Evolutionary conservation across 2,888 invertebrate genomes (phyloP).

Genomic region (Patella ulyssiponensis): DNA sequence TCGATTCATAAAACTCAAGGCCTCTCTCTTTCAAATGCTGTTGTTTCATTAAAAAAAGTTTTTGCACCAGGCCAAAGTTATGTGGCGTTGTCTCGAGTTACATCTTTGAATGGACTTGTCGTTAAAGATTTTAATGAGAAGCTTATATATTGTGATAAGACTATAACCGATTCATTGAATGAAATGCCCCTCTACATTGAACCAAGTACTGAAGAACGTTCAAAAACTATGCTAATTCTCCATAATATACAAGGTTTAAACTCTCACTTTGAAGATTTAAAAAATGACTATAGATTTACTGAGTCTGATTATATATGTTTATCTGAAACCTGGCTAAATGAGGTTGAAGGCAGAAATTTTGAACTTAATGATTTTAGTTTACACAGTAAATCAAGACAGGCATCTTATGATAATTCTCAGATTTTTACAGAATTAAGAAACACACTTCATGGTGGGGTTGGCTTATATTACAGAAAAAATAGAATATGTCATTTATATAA

Average conservation of each 20-base stretch:
- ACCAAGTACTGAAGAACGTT: neutral
- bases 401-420: conserved; percentile 10
- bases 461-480: neutral
- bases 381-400: conserved; percentile 17
- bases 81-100: conserved; percentile 34
- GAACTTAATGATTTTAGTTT: conserved; percentile 21
- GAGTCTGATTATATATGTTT: conserved; percentile 25
- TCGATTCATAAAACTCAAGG: conserved; percentile 35
- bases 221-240: conserved; percentile 13
- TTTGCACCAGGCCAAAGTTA: conserved; percentile 33
- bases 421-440: neutral
- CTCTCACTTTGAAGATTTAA: conserved; percentile 22
- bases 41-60: conserved; percentile 25
- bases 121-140: conserved; percentile 24
- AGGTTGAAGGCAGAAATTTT: neutral
- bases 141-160: conserved; percentile 24
- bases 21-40: conserved; percentile 19
- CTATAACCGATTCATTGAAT: conserved; percentile 10
- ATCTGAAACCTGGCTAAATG: conserved; percentile 30
- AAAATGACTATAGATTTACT: conserved; percentile 1
- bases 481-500: no score
- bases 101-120: conserved; percentile 25
- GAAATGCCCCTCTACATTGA: conserved; percentile 16
- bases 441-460: conserved; percentile 27
- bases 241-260: conserved; percentile 29